A percentile compares a stretch with the other conserved stretches of the same genome.
Conservation (phyloP, 2,113 vertebrate genomes). For the Enhydra lutris region DNA sequence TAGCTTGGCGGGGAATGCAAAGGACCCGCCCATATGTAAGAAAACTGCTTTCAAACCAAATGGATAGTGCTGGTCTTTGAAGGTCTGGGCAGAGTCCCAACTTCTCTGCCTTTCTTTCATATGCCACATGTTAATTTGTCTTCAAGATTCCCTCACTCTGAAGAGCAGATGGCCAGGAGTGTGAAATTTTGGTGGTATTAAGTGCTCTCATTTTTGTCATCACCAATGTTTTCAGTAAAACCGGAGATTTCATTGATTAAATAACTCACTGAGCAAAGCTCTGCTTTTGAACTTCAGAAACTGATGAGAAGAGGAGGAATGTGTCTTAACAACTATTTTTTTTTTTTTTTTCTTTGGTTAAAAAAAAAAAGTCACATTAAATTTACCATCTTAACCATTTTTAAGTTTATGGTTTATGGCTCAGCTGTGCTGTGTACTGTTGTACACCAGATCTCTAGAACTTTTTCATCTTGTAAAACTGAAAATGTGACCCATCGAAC, state of each 20-base stretch:
- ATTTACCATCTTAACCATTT: not conserved
- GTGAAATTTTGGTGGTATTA: slow-evolving; percentile 56
- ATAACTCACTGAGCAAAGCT: not conserved
- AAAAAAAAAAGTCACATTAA: not conserved
- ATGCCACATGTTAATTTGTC: slow-evolving; percentile 60
- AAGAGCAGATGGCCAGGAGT: slow-evolving; percentile 70
- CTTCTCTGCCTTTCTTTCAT: slow-evolving; percentile 54
- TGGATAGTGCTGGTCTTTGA: slow-evolving; percentile 52
- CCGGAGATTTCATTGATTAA: slow-evolving; percentile 20
- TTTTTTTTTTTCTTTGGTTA: not conserved
- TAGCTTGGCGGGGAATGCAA: slow-evolving; percentile 34
- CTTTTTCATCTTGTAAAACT: not conserved
- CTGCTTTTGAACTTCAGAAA: slow-evolving; percentile 55
- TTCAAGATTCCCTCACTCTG: slow-evolving; percentile 45
- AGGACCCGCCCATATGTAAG: slow-evolving; percentile 15
- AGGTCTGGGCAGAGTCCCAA: slow-evolving; percentile 71
- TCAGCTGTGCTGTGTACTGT: not conserved
- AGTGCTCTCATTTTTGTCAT: slow-evolving; percentile 58
- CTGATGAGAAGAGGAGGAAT: not conserved
- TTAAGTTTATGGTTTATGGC: not conserved
- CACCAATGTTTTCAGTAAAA: slow-evolving; percentile 57
- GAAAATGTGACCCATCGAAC: not conserved
- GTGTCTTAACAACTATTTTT: not conserved
- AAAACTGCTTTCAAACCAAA: slow-evolving; percentile 20
- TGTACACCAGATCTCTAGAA: not conserved